Percentiles rank a stretch among this genome's conserved stretches.
phyloP scores from a whole-genome alignment of 2,113 vertebrate species.

The Myotis yumanensis region DNA sequence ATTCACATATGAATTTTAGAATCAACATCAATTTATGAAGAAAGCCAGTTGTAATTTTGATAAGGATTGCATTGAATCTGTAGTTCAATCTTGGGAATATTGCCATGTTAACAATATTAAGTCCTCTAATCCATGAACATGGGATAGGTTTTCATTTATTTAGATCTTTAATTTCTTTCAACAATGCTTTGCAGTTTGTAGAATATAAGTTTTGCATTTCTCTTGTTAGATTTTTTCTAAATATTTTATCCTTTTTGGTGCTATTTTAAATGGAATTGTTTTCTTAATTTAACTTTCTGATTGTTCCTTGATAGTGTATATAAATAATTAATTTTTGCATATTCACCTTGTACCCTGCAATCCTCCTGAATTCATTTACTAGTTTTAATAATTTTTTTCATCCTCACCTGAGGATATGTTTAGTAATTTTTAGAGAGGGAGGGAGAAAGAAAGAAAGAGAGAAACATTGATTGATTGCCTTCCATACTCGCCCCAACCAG shows the following conservation, averaged over 20 bases:
- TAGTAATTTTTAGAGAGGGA: too few species aligned
- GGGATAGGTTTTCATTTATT: neutral
- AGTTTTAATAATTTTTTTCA: too few species aligned
- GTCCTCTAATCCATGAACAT: neutral
- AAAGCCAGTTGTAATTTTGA: neutral
- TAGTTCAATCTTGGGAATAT: neutral
- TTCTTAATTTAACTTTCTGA: neutral
- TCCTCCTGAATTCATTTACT: neutral
- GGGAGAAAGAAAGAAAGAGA: too few species aligned
- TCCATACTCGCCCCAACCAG: too few species aligned
- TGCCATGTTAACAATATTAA: neutral
- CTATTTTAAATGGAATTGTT: neutral
- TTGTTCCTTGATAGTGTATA: neutral
- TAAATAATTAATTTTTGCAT: neutral
- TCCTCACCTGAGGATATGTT: too few species aligned
- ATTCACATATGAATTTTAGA: neutral
- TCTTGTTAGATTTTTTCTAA: neutral
- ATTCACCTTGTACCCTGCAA: neutral
- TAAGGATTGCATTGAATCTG: neutral
- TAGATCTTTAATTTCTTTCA: neutral
- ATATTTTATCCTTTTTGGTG: conserved; percentile 14
- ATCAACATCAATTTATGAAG: neutral
- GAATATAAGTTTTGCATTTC: neutral
- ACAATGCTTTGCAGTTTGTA: neutral
- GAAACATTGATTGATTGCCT: too few species aligned